Percentiles rank a stretch among this genome's conserved stretches.
Evolutionary conservation across 2,113 vertebrate species (phyloP).

Genomic region (Amia ocellicauda): DNA sequence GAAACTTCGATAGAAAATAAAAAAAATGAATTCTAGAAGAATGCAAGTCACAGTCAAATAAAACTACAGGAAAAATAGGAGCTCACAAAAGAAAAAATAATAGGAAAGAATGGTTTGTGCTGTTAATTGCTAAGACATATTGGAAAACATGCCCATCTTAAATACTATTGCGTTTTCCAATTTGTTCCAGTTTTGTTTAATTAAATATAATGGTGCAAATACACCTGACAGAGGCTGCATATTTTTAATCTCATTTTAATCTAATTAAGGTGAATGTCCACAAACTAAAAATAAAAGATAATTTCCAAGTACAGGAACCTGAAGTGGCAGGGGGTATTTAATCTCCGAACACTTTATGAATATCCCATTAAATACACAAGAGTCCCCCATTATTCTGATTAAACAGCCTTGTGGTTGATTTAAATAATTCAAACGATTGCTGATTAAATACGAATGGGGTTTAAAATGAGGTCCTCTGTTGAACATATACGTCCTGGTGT

Average conservation of each 20-base stretch:
- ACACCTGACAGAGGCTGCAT: constrained; percentile 35
- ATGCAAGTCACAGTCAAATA: constrained; percentile 18
- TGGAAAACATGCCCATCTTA: constrained; percentile 25
- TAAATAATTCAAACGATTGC: constrained; percentile 40
- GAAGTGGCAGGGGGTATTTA: constrained; percentile 32
- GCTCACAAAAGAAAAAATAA: no score
- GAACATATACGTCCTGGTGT: not conserved
- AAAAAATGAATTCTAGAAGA: no score
- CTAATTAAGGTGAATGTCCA: constrained; percentile 45
- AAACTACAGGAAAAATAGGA: no score
- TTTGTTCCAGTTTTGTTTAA: constrained; percentile 46
- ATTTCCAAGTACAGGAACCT: constrained; percentile 15
- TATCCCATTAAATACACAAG: constrained; percentile 40
- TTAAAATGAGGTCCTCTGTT: not conserved
- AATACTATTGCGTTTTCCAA: constrained; percentile 28
- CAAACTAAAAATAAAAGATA: constrained; percentile 38
- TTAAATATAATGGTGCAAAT: constrained; percentile 39
- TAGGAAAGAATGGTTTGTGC: constrained; percentile 26
- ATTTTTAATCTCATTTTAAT: constrained; percentile 49
- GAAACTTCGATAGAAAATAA: no score
- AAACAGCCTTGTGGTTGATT: constrained; percentile 36
- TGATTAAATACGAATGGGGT: constrained; percentile 21
- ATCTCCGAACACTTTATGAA: constrained; percentile 33
- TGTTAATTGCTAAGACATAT: constrained; percentile 24
- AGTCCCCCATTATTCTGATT: constrained; percentile 46